Base-by-base conservation (phyloP, 2,888 invertebrate species). In the Agonopterix heracliana region DNA sequence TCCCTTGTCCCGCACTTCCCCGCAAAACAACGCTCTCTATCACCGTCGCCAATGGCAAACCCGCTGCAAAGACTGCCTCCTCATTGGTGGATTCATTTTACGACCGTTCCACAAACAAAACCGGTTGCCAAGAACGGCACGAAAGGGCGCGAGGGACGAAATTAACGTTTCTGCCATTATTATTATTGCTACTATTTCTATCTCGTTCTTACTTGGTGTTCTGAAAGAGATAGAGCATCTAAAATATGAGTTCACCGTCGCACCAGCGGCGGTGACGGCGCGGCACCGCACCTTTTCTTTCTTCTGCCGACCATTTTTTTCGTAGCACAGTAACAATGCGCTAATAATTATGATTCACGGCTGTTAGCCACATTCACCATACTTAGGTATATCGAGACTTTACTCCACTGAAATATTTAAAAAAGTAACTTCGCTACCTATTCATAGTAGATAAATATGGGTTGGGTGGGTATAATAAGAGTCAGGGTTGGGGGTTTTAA, bases 101-200 rank as follows among this genome's bases (percentile, higher is more conserved):
- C 73, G 75, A 75, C 76, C 74, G 77, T 78, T 83, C 81, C 71
- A 84, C 83, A 81, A 81, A 82, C 85, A 81, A 83, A 86, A 84
- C 86, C 78, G 84, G 86, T 87, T 85, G 76, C 79, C 68, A 80
- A 78, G 82, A 80, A 74, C 79, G 69, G 71, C 70, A 72, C 68
- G 75, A 81, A 84, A 85, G 85, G 84, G 82, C 84, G 78, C 81
- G 79, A 83, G 82, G 78, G 81, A 81, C 81, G 69, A 78, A 83
- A 82, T 84, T 82, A 76, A 71, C 69, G 71, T 74, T 72, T 64
- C 57, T 60, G 65, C 66, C 59, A 74, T 71, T 74, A 81, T 81
- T 82, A 81, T 80, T 80, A 78, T 74, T 76, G 68, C 69, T 64
- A 63, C 63, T 68, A 53, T 53, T 55, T 66, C 65, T 65, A 50